Base-by-base conservation (phyloP, 2,888 invertebrate species). In the Phaedon cochleariae region DNA sequence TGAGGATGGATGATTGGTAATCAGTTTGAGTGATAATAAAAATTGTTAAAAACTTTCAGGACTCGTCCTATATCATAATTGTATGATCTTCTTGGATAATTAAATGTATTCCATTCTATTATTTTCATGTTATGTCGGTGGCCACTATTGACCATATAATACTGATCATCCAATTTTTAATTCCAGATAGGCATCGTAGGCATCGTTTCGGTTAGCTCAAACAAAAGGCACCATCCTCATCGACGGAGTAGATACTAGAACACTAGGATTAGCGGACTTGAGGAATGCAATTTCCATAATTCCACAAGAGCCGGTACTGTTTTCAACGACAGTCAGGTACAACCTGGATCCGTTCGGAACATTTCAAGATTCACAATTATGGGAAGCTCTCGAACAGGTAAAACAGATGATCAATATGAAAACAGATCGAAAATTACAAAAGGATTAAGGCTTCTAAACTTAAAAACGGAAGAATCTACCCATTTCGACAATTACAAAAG, bases 271-370 rank as follows among this genome's bases (percentile, higher is more conserved):
- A 2, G 87, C 91, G 80, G 92, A 93, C 76, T 84, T 97, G 26
- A 86, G 97, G 54, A 88, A 88, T 60, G 91, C 90, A 75, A 92
- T 97, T 62, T 92, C 96, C 0, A 96, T 97, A 65, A 97, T 97
- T 77, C 97, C 97, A 0, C 97, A 97, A 85, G 95, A 96, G 77
- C 95, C 96, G 0, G 90, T 95, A 18, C 82, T 96, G 17, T 96
- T 96, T 81, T 92, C 92, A 0, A 93, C 92, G 9, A 90, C 92
- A n/a, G 82, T 96, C 46, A 87, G 96, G 6, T 89, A 92, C 79
- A 96, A 96, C 83, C 85, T 96, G 77, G 95, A 96, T 85, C 95
- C 95, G 0, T 92, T 94, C 79, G 86, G 89, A 53, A 89, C 91
- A 77, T 90, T 89, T 72, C 86, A 87, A 0, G 95, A 96, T 75